These are phyloP conservation scores for Drosophila paulistorum DNA, from an alignment of 1,140 invertebrate species.

Conservation along the genomic window DNA sequence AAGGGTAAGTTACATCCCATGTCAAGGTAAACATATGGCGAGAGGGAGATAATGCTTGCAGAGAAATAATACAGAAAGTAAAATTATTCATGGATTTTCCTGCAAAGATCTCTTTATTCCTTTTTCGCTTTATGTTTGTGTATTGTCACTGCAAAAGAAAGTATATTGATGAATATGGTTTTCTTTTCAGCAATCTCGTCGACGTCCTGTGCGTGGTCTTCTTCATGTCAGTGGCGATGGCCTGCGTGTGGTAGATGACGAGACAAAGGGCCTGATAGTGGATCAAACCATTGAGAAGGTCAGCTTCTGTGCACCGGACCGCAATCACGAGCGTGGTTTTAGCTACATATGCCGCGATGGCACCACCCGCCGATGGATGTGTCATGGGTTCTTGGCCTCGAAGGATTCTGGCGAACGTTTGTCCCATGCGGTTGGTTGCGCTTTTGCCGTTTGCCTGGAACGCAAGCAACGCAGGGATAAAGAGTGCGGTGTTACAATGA, in stretches of 20 bases:
- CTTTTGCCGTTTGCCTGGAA: slow-evolving; percentile 98
- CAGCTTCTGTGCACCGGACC: slow-evolving; percentile 99
- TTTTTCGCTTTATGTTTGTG: not conserved
- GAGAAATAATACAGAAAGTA: not conserved
- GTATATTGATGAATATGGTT: not conserved
- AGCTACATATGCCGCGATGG: slow-evolving; percentile 87
- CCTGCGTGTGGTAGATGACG: slow-evolving; percentile 98
- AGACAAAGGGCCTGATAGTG: slow-evolving; percentile 99
- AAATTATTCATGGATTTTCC: not conserved
- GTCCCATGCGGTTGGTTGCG: slow-evolving; percentile 99
- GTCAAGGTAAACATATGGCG: not conserved
- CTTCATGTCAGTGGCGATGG: slow-evolving; percentile 99
- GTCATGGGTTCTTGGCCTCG: slow-evolving; percentile 98
- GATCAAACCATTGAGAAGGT: slow-evolving; percentile 99
- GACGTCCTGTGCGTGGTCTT: slow-evolving; percentile 93
- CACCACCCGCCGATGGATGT: slow-evolving; percentile 96
- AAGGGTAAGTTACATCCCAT: slow-evolving; percentile 86
- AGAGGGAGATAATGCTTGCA: not conserved
- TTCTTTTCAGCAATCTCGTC: slow-evolving; percentile 90
- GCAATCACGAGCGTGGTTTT: slow-evolving; percentile 99
- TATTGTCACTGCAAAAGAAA: not conserved
- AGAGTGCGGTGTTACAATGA: slow-evolving; percentile 96
- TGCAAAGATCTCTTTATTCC: not conserved
- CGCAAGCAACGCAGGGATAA: slow-evolving; percentile 98
- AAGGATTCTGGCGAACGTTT: slow-evolving; percentile 98